These are phyloP conservation scores for Oryzias curvinotus DNA, from an alignment of 2,113 vertebrate species.

Conservation along the genomic window DNA sequence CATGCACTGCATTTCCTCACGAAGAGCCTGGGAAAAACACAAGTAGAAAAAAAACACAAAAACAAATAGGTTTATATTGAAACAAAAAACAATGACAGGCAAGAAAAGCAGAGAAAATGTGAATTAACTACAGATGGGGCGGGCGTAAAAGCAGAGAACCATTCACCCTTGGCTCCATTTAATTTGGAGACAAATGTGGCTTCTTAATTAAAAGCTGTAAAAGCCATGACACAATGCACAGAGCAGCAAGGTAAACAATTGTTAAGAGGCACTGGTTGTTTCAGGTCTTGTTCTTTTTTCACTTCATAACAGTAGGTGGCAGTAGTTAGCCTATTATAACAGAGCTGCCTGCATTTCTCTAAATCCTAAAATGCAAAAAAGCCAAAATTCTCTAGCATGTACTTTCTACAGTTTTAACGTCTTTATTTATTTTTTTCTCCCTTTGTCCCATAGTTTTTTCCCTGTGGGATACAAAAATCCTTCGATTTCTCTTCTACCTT, in stretches of 20 bases:
- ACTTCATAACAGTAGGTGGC: conserved; percentile 62
- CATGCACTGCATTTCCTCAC: conserved; percentile 89
- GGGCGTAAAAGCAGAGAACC: conserved; percentile 33
- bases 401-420: conserved; percentile 31
- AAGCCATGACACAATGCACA: conserved; percentile 68
- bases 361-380: not conserved
- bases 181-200: conserved; percentile 55
- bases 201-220: conserved; percentile 72
- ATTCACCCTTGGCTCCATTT: conserved; percentile 45
- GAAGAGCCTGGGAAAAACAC: conserved; percentile 77
- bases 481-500: conserved; percentile 43
- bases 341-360: conserved; percentile 16
- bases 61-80: not conserved
- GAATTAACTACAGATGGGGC: conserved; percentile 48
- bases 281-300: conserved; percentile 37
- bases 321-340: conserved; percentile 55
- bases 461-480: conserved; percentile 46
- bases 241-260: conserved; percentile 73
- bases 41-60: conserved; percentile 31
- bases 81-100: not conserved
- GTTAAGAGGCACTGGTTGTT: conserved; percentile 48
- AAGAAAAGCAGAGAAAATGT: conserved; percentile 8
- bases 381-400: conserved; percentile 11
- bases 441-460: conserved; percentile 47
- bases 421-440: conserved; percentile 42